phyloP scores from a whole-genome alignment of 2,797 vertebrate species.

The Microctenopoma lineatum region DNA sequence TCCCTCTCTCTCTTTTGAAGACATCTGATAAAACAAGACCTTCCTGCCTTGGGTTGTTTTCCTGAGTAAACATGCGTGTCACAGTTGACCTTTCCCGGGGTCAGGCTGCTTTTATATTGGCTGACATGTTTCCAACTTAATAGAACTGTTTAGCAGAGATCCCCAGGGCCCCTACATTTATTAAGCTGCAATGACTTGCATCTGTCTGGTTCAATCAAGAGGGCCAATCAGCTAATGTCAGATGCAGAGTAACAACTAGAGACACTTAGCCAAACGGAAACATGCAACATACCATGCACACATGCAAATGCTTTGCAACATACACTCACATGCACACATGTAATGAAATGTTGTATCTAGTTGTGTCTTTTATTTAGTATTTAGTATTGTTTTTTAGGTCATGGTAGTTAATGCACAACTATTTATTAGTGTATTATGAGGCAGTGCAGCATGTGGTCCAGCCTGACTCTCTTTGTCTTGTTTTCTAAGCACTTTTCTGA shows the following conservation, averaged over 20 bases:
- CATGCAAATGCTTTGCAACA: conserved; percentile 29
- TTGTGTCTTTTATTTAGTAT: conserved; percentile 26
- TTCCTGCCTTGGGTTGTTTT: conserved; percentile 85
- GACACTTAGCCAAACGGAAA: conserved; percentile 51
- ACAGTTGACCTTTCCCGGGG: conserved; percentile 88
- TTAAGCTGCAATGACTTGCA: conserved; percentile 89
- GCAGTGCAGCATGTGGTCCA: conserved; percentile 54
- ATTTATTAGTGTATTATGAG: conserved; percentile 10
- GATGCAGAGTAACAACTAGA: conserved; percentile 76
- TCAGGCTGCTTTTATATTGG: conserved; percentile 89
- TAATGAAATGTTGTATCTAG: conserved; percentile 14
- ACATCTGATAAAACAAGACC: conserved; percentile 84
- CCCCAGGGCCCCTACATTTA: conserved; percentile 86
- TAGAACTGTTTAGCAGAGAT: conserved; percentile 87
- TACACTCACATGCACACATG: neutral
- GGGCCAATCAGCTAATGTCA: conserved; percentile 82
- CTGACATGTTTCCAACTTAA: conserved; percentile 91
- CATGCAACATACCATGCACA: conserved; percentile 26
- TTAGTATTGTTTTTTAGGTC: conserved; percentile 17
- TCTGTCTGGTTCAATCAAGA: conserved; percentile 85
- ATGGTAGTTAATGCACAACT: conserved; percentile 11
- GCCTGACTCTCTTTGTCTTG: conserved; percentile 71
- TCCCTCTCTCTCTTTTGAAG: conserved; percentile 71
- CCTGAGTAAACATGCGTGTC: conserved; percentile 88
- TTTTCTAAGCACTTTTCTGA: conserved; percentile 79